Base-by-base conservation (phyloP, 2,113 vertebrate genomes). In the Euleptes europaea region DNA sequence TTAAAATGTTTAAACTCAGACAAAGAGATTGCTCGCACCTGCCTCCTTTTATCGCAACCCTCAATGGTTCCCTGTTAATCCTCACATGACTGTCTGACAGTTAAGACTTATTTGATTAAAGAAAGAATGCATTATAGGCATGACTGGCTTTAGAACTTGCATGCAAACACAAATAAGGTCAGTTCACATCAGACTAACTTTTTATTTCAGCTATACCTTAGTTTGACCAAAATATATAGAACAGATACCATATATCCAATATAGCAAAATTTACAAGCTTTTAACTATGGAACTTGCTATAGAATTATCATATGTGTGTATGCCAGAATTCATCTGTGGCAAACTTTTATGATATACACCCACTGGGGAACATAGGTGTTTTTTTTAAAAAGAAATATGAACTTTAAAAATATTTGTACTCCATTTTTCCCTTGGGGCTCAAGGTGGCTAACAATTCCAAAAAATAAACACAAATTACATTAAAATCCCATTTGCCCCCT, bases 11-110 rank as follows among this genome's bases (percentile, higher is more conserved):
- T 71, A 85, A 31, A 51, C 14, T 44, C 51, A 63, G 31, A 70
- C 51, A 79, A 57, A 33, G 38, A 78, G 49, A 78, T 84, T 84
- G 26, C 40, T 33, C 75, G 78, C 65, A 71, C 67, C 28, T 84
- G 60, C 49, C 33, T 78, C 75, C 44, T 71, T 84, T 77, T 71
- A 84, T 78, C 49, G 54, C 28, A 84, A 40, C 78, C 35, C 49
- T 78, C 65, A 49, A 78, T 71, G 28, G 49, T 60, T 78, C 28
- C 28, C 6, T 31, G 15, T 47, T 63, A 54, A 54, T 28, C 26
- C 10, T 40, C 60, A 42, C 38, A 51, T 66, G 78, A 60, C 65
- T 78, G 83, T 28, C 66, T 82, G 33, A 33, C 49, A 84, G 83
- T 44, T 28, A 84, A 60, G 49, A 60, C 19, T 78, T 60, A 5